These are phyloP conservation scores for Hydractinia symbiolongicarpus DNA, from an alignment of 30 jellyfish, hydroid and myxozoan genomes.

Conservation along the genomic window DNA sequence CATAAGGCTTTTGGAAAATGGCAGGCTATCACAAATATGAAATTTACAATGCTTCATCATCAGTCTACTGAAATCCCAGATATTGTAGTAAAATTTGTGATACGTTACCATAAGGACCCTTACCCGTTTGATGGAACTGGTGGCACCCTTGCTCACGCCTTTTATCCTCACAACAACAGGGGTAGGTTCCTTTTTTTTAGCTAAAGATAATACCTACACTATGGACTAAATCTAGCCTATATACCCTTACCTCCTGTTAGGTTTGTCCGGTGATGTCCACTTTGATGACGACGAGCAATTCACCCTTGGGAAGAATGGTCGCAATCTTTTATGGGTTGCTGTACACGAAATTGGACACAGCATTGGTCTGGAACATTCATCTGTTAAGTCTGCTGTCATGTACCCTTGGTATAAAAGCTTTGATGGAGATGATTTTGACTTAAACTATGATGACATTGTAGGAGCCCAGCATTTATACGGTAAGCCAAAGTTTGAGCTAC, in stretches of 20 bases:
- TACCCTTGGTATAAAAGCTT: slow-evolving; percentile 91
- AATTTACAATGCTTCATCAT: slow-evolving; percentile 27
- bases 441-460: slow-evolving; percentile 56
- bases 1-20: slow-evolving; percentile 69
- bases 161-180: slow-evolving; percentile 66
- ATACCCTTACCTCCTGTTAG: background rate
- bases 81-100: slow-evolving; percentile 56
- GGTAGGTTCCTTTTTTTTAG: slow-evolving; percentile 23
- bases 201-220: background rate
- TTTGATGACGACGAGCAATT: slow-evolving; percentile 88
- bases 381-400: slow-evolving; percentile 73
- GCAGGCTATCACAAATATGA: slow-evolving; percentile 59
- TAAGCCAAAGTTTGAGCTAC: slow-evolving; percentile 13
- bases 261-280: slow-evolving; percentile 82
- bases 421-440: slow-evolving; percentile 54
- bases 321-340: slow-evolving; percentile 67
- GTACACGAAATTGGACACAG: slow-evolving; percentile 85
- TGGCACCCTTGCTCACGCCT: slow-evolving; percentile 95
- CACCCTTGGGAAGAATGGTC: slow-evolving; percentile 59
- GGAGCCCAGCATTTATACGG: slow-evolving; percentile 87
- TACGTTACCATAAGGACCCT: slow-evolving; percentile 60
- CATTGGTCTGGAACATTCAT: slow-evolving; percentile 84
- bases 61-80: slow-evolving; percentile 41
- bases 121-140: slow-evolving; percentile 90
- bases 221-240: too few relatives aligned